These are phyloP conservation scores for Chloroceryle inda DNA, from an alignment of 2,797 vertebrate genomes.

Conservation along the genomic window DNA sequence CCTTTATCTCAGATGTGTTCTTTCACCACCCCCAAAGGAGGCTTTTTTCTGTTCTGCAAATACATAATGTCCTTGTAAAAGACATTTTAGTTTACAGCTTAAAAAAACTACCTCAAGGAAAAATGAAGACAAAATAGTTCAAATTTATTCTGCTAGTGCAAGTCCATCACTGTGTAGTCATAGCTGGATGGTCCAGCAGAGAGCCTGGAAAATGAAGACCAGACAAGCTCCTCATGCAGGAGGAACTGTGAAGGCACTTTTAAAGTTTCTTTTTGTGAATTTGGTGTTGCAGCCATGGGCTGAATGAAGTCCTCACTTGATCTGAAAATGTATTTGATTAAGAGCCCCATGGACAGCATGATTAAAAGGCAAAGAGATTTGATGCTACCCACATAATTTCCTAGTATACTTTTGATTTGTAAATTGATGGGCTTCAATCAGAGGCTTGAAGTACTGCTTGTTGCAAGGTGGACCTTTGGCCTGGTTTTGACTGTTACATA, in stretches of 20 bases:
- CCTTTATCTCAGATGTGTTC: background rate
- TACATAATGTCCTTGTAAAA: background rate
- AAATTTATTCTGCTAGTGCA: rapidly evolving
- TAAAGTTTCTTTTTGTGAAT: background rate
- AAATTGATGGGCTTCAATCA: background rate
- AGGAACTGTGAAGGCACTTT: background rate
- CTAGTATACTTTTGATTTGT: background rate
- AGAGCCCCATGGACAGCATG: rapidly evolving
- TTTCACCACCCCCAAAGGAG: background rate
- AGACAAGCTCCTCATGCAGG: background rate
- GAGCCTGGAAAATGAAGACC: background rate
- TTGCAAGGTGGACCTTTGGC: background rate
- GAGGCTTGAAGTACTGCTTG: background rate
- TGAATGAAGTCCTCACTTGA: background rate
- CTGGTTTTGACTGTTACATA: background rate
- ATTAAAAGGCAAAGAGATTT: background rate
- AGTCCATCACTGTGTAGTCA: background rate
- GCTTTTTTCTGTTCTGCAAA: background rate
- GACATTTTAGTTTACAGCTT: background rate
- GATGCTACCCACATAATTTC: background rate
- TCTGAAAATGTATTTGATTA: background rate
- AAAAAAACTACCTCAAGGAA: background rate
- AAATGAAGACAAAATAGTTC: background rate
- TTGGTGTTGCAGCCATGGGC: rapidly evolving
- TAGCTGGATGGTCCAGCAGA: background rate